Percentiles rank a stretch among this genome's conserved stretches.
phyloP scores from a whole-genome alignment of 30 jellyfish, hydroid and myxozoan genomes.

The Nemopilema nomurai region DNA sequence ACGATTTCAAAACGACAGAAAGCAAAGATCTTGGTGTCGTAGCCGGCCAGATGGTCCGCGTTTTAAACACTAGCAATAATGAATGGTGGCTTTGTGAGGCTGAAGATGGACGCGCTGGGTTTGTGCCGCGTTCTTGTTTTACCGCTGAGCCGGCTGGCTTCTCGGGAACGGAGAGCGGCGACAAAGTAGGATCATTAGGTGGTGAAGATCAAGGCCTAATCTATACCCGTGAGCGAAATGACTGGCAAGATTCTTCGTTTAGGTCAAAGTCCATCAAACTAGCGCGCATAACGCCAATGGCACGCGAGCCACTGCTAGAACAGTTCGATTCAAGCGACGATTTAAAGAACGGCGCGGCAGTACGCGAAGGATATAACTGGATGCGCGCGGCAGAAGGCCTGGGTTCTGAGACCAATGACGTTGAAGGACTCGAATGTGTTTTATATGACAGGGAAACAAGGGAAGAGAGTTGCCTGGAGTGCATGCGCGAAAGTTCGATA shows the following conservation, averaged over 20 bases:
- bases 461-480: conserved; percentile 6
- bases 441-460: background rate
- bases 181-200: background rate
- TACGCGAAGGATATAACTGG: background rate
- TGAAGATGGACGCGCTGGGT: conserved; percentile 66
- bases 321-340: background rate
- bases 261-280: conserved; percentile 37
- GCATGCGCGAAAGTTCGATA: background rate
- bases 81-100: conserved; percentile 67
- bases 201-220: background rate
- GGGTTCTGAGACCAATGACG: background rate
- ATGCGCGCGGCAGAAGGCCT: background rate
- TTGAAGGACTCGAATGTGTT: background rate
- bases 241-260: conserved; percentile 9
- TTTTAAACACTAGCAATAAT: conserved; percentile 32
- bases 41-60: conserved; percentile 68
- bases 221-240: conserved; percentile 11
- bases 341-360: background rate
- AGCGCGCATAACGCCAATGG: conserved; percentile 69
- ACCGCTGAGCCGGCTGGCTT: conserved; percentile 2
- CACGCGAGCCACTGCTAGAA: conserved; percentile 30
- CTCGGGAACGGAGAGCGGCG: too few species aligned
- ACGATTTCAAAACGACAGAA: conserved; percentile 28
- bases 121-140: conserved; percentile 48
- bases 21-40: conserved; percentile 48